Evolutionary conservation across 2,797 vertebrate genomes (phyloP).

Genomic region (Halcyon leucocephala): DNA sequence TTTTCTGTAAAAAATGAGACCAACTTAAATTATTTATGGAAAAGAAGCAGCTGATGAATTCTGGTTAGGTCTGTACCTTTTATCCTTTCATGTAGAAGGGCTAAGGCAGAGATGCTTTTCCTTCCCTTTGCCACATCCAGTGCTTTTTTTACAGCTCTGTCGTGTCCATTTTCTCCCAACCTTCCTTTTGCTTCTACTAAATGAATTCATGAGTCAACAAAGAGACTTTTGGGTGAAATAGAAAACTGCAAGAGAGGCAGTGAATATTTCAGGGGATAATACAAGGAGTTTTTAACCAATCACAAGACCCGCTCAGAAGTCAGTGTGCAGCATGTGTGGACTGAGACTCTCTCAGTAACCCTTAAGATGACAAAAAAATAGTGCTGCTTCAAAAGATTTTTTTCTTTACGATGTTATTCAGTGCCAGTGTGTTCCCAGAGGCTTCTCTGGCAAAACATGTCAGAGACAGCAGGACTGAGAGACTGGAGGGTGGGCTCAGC

Average conservation of each 20-base stretch:
- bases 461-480: background rate
- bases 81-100: slow-evolving; percentile 40
- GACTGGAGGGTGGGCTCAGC: background rate
- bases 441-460: background rate
- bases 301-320: background rate
- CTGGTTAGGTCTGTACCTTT: slow-evolving; percentile 19
- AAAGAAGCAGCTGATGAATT: background rate
- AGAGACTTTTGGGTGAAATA: slow-evolving; percentile 18
- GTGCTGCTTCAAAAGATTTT: background rate
- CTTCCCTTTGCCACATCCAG: background rate
- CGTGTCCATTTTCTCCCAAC: slow-evolving; percentile 26
- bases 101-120: background rate
- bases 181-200: slow-evolving; percentile 24
- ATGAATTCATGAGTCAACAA: slow-evolving; percentile 35
- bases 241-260: slow-evolving; percentile 31
- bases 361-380: background rate
- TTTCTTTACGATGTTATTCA: slow-evolving; percentile 13
- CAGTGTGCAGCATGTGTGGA: background rate
- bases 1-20: slow-evolving; percentile 16
- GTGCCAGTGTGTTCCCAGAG: background rate
- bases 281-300: slow-evolving; percentile 41
- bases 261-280: slow-evolving; percentile 46
- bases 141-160: slow-evolving; percentile 13
- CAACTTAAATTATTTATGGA: slow-evolving; percentile 35
- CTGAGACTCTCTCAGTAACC: background rate